Evolutionary conservation across 2,113 vertebrate genomes (phyloP).

Genomic region (Atrichornis clamosus): DNA sequence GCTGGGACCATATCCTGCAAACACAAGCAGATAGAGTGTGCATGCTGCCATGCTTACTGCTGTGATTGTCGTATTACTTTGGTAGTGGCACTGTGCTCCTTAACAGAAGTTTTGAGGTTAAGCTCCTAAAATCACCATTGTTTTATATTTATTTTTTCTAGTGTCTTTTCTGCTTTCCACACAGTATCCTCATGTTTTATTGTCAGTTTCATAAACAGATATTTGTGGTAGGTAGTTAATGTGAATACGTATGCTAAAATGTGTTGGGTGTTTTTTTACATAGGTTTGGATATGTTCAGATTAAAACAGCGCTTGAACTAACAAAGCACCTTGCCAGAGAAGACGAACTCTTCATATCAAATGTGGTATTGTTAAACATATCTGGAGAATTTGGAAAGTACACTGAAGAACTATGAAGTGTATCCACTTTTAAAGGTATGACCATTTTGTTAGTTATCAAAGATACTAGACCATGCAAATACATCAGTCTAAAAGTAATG

Average conservation of each 20-base stretch:
- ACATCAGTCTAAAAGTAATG: background rate
- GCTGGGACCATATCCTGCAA: background rate
- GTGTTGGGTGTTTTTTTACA: background rate
- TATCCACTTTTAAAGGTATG: slow-evolving; percentile 79
- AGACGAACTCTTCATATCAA: slow-evolving; percentile 74
- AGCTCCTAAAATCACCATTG: background rate
- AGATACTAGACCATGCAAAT: background rate
- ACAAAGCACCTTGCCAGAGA: slow-evolving; percentile 79
- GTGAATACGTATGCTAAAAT: background rate
- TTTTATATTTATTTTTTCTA: background rate
- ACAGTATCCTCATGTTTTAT: background rate
- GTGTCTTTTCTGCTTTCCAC: background rate
- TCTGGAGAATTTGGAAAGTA: slow-evolving; percentile 20
- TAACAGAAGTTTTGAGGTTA: background rate
- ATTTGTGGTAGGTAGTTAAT: background rate
- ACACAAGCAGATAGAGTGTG: background rate
- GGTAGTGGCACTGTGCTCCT: background rate
- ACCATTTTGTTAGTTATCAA: background rate
- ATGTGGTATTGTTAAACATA: slow-evolving; percentile 59
- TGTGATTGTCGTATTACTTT: background rate
- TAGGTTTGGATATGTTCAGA: slow-evolving; percentile 69
- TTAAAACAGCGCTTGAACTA: slow-evolving; percentile 74
- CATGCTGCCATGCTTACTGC: background rate
- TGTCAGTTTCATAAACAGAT: background rate
- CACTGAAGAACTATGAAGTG: slow-evolving; percentile 58